phyloP scores from a whole-genome alignment of 2,797 vertebrate species.

The Xenopus petersii region DNA sequence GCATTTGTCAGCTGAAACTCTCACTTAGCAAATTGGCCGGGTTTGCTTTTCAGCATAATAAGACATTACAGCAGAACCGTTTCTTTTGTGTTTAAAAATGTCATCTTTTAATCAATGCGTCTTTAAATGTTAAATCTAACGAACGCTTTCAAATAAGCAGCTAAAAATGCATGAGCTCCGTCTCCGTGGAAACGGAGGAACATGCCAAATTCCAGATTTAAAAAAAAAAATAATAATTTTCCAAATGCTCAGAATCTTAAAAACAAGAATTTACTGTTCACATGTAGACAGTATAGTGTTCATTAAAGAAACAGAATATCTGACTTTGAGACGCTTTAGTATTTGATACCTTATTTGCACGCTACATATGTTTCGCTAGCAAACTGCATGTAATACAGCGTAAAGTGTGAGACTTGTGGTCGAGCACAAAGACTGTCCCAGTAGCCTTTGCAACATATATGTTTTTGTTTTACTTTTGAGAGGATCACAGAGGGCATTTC shows the following conservation, averaged over 20 bases:
- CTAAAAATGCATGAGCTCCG: conserved; percentile 54
- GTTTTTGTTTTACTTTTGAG: neutral
- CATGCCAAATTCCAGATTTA: conserved; percentile 38
- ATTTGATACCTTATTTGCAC: conserved; percentile 36
- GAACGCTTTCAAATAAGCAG: conserved; percentile 62
- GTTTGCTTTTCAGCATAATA: conserved; percentile 60
- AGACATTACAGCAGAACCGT: conserved; percentile 58
- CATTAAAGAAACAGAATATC: conserved; percentile 37
- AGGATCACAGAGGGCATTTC: neutral
- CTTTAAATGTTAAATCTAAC: conserved; percentile 64
- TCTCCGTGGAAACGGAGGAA: conserved; percentile 66
- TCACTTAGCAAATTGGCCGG: conserved; percentile 66
- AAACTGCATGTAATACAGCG: conserved; percentile 14
- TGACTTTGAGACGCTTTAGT: conserved; percentile 10
- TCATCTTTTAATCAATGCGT: conserved; percentile 72
- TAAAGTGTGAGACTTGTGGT: conserved; percentile 24
- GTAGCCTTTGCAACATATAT: conserved; percentile 23
- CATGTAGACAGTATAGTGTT: conserved; percentile 16
- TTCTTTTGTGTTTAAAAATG: conserved; percentile 62
- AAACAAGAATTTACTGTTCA: conserved; percentile 45
- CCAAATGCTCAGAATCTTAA: conserved; percentile 33
- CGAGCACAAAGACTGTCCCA: conserved; percentile 27
- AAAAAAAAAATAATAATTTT: conserved; percentile 28
- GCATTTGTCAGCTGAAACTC: conserved; percentile 55
- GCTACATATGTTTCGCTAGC: conserved; percentile 34